Conservation (phyloP, 2,113 vertebrate species). For the Xenus cinereus region DNA sequence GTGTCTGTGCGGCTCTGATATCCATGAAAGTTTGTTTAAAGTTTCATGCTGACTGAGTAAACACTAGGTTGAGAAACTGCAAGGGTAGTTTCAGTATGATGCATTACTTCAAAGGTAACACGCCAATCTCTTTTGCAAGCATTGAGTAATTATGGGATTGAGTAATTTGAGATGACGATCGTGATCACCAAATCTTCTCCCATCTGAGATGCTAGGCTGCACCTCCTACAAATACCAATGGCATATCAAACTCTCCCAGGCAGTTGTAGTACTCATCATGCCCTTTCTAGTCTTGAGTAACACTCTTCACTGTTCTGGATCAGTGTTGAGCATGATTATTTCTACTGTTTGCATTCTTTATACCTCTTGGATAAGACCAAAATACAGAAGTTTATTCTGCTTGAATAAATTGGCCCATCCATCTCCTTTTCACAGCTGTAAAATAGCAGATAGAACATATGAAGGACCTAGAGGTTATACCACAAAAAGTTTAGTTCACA, state of each 20-base stretch:
- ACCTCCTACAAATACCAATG: background rate
- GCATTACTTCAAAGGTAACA: conserved; percentile 38
- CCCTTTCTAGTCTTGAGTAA: conserved; percentile 1
- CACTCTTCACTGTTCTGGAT: background rate
- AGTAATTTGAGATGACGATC: background rate
- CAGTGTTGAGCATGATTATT: background rate
- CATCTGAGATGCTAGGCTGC: background rate
- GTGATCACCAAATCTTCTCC: background rate
- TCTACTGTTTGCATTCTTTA: background rate
- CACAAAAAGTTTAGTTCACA: background rate
- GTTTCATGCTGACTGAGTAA: conserved; percentile 31
- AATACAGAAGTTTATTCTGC: background rate
- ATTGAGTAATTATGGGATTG: background rate
- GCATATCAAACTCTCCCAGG: background rate
- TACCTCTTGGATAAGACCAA: background rate
- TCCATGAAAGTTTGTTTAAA: background rate
- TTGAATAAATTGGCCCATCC: background rate
- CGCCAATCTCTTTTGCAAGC: conserved; percentile 41
- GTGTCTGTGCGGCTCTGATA: background rate
- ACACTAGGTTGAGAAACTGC: conserved; percentile 32
- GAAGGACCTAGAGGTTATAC: background rate
- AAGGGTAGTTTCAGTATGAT: conserved; percentile 47
- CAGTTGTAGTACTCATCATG: background rate
- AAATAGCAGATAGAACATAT: background rate
- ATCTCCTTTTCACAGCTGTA: background rate